Evolutionary conservation across 1,140 invertebrate genomes (phyloP).

Genomic region (Lutraria rhynchaena): DNA sequence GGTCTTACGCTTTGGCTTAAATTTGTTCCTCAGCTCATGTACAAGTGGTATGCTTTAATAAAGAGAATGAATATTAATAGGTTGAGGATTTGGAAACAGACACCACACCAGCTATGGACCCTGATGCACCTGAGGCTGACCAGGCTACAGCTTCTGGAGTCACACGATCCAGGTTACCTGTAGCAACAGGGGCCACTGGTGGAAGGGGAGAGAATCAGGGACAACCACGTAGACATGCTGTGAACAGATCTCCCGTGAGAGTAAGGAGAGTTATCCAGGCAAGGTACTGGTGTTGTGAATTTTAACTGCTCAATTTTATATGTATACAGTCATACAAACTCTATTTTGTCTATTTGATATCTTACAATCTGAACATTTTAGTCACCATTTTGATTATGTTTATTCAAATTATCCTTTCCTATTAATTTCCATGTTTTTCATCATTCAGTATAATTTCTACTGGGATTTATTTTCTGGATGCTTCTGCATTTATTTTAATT

Average conservation of each 20-base stretch:
- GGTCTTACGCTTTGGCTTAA: not conserved
- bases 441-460: not conserved
- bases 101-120: slow-evolving; percentile 5
- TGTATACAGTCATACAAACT: too few species aligned
- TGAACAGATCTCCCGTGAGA: not conserved
- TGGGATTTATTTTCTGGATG: not conserved
- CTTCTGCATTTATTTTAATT: not conserved
- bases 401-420: not conserved
- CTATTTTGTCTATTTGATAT: too few species aligned
- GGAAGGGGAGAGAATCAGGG: not conserved
- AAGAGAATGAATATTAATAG: not conserved
- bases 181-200: not conserved
- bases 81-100: slow-evolving; percentile 11
- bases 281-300: too few species aligned
- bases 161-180: not conserved
- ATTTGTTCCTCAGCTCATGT: not conserved
- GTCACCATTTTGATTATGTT: not conserved
- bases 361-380: not conserved
- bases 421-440: not conserved
- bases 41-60: not conserved
- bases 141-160: not conserved
- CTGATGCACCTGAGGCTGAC: not conserved
- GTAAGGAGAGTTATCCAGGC: not conserved
- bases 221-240: not conserved
- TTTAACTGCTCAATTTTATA: too few species aligned